Conservation (phyloP, 2,888 invertebrate genomes). For the Priocnemis perturbator region DNA sequence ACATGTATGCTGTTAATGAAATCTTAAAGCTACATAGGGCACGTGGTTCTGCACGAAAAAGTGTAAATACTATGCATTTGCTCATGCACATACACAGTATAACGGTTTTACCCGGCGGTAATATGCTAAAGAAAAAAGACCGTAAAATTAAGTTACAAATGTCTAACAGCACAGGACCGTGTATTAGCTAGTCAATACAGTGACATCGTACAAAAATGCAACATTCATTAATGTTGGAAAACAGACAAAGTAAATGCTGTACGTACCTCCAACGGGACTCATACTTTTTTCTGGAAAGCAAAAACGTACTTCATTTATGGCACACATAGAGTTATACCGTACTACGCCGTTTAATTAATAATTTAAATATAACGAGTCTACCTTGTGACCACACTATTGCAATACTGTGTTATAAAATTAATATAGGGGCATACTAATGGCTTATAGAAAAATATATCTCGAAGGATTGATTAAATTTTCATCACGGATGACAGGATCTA, state of each 20-base stretch:
- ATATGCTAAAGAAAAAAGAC: slow-evolving; percentile 8
- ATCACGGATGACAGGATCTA: too few relatives aligned
- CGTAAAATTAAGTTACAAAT: too few relatives aligned
- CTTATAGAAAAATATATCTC: too few relatives aligned
- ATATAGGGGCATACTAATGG: too few relatives aligned
- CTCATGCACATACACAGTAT: slow-evolving; percentile 30
- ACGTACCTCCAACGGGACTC: slow-evolving; percentile 87
- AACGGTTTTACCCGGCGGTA: background rate
- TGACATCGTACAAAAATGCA: slow-evolving; percentile 52
- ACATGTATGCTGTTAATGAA: background rate
- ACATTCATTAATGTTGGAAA: slow-evolving; percentile 54
- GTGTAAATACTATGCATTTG: background rate
- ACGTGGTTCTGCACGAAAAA: background rate
- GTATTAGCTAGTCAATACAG: too few relatives aligned
- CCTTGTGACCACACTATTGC: too few relatives aligned
- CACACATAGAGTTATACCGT: too few relatives aligned
- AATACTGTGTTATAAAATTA: too few relatives aligned
- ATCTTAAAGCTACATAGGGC: background rate
- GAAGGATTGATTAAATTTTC: too few relatives aligned
- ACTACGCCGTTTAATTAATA: too few relatives aligned
- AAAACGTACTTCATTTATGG: slow-evolving; percentile 44
- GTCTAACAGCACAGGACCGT: too few relatives aligned
- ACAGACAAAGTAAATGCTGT: slow-evolving; percentile 42
- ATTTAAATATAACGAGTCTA: too few relatives aligned
- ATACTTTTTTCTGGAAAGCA: slow-evolving; percentile 84